Evolutionary conservation across 2,888 invertebrate species (phyloP), one percentile per base, ranked within the genome.

Genomic region (Clivina fossor): DNA sequence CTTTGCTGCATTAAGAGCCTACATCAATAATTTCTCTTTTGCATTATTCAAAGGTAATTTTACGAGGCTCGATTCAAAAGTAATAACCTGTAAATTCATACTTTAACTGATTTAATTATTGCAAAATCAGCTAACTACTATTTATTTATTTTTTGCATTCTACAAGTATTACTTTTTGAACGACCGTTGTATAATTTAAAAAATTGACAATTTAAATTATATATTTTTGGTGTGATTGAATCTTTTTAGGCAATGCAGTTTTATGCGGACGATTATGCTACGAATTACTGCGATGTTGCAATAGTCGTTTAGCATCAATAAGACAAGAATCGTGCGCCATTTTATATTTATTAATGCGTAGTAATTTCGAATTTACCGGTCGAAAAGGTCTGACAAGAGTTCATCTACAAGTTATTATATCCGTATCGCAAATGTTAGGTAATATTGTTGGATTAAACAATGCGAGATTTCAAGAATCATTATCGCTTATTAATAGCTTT

Each of bases 381-480:
- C 82, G 88, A 30, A 89, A 89, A 62, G 89, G 88, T 56, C 79
- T 95, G 59, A 94, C 92, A 1, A 78, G 95, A 60, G 93, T 95
- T 1, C 94, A 94, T 68, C 76, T 93, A 41, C 93, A 94, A 82
- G 93, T 95, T 24, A 95, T 96, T 60, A 94, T 97, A 66, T 93
- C 95, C 0, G 93, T 97, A 9, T 96, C 96, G 0, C 90, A 94
- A 73, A 84, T 97, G 75, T 82, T 95, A 60, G 94, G 95, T 56
- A 91, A 88, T 66, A 86, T 93, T 3, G 87, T 90, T n/a, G 90
- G 90, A 2, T 76, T 93, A 61, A 94, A 94, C 75, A 94, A 93
- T 74, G 86, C 91, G n/a, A 82, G 93, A 37, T 95, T 97, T 73
- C 93, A 95, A 78, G 93, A 95, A 72, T 93, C 93, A 62, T 76